A percentile compares a stretch with the other conserved stretches of the same genome.
Evolutionary conservation across 2,888 invertebrate species (phyloP).

Genomic region (Luperina testacea): DNA sequence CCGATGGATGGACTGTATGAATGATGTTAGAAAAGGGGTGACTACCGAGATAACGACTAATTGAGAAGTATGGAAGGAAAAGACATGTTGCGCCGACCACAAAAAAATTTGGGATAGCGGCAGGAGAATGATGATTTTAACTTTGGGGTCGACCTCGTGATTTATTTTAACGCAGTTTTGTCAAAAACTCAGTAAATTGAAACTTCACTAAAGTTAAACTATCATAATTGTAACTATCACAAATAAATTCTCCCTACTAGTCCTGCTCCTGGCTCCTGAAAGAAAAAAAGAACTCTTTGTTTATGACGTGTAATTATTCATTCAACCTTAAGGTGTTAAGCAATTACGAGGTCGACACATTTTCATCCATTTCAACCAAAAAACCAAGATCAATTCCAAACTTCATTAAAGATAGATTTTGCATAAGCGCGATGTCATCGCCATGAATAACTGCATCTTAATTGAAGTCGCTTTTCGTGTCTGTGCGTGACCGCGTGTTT

Average conservation of each 20-base stretch:
- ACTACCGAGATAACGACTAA: not conserved
- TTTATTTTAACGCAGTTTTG: not conserved
- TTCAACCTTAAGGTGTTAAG: not conserved
- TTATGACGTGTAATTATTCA: too few relatives aligned
- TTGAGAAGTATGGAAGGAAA: not conserved
- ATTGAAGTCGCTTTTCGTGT: not conserved
- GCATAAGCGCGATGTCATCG: not conserved
- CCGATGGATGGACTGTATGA: not conserved
- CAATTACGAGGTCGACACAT: not conserved
- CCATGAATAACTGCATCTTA: not conserved
- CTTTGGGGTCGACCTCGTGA: not conserved
- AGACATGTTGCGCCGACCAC: not conserved
- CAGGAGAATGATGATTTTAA: not conserved
- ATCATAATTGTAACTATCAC: not conserved
- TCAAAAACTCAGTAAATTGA: not conserved
- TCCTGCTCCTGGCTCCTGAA: not conserved
- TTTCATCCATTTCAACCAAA: not conserved
- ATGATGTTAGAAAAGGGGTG: not conserved
- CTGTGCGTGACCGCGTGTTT: not conserved
- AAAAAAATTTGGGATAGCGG: not conserved
- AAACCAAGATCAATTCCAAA: not conserved
- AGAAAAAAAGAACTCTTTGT: not conserved
- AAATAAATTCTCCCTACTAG: too few relatives aligned
- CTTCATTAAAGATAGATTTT: not conserved
- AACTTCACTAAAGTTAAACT: not conserved